phyloP scores from a whole-genome alignment of 1,140 invertebrate species.

The Scaptomyza montana region DNA sequence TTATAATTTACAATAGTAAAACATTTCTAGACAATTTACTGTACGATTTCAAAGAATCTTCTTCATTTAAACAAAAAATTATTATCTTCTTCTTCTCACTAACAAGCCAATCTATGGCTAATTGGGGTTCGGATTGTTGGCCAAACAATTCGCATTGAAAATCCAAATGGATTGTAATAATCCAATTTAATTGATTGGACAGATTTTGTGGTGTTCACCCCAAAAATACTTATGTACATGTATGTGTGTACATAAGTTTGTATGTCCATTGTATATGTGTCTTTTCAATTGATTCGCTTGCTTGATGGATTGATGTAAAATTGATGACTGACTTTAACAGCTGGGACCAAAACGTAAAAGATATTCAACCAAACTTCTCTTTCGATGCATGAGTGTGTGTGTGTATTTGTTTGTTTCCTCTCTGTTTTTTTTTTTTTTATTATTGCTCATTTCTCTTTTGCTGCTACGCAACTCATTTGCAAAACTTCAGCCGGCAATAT shows the following conservation, averaged over 20 bases:
- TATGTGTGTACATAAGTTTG: too few relatives aligned
- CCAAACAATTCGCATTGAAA: constrained; percentile 1
- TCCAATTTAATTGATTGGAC: constrained; percentile 39
- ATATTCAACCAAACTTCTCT: constrained; percentile 14
- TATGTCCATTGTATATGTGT: too few relatives aligned
- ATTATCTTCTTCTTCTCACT: not conserved
- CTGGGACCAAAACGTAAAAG: constrained; percentile 15
- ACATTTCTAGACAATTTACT: too few relatives aligned
- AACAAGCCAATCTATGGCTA: constrained; percentile 2
- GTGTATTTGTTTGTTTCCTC: constrained; percentile 23
- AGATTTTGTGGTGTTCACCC: constrained; percentile 18
- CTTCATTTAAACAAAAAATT: too few relatives aligned
- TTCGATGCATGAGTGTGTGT: not conserved
- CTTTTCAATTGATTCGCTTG: constrained; percentile 28
- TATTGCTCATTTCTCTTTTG: constrained; percentile 67
- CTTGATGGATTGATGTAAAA: constrained; percentile 42
- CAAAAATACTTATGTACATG: not conserved
- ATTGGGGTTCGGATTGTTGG: constrained; percentile 15
- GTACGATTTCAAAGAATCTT: too few relatives aligned
- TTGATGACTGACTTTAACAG: constrained; percentile 47
- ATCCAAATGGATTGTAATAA: constrained; percentile 41
- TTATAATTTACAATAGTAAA: too few relatives aligned
- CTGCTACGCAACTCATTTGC: constrained; percentile 72
- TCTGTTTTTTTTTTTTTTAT: constrained; percentile 35
- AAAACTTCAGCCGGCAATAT: constrained; percentile 79